phyloP scores from a whole-genome alignment of 2,888 invertebrate species.

The Corbicula japonica region DNA sequence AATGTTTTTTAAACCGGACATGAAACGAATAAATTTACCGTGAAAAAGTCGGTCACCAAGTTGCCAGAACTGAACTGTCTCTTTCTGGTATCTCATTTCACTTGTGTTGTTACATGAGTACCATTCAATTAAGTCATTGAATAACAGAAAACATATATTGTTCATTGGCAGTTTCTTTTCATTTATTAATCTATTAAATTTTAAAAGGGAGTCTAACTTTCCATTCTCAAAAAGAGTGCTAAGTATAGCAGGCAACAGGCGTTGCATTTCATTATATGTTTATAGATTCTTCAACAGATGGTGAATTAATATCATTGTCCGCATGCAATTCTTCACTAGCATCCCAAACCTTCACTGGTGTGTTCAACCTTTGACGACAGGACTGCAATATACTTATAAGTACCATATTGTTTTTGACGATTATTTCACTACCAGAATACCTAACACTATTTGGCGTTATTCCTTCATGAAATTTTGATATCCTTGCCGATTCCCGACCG shows the following conservation, averaged over 20 bases:
- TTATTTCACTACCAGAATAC: too few species aligned
- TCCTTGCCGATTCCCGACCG: too few species aligned
- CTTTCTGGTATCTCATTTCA: constrained; percentile 9
- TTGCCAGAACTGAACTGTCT: constrained; percentile 29
- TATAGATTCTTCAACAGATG: neutral
- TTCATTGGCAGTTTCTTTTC: constrained; percentile 12
- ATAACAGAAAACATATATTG: constrained; percentile 20
- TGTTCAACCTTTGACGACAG: too few species aligned
- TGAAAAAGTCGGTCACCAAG: constrained; percentile 22
- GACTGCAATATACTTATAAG: too few species aligned
- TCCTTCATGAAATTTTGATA: too few species aligned
- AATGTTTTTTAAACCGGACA: constrained; percentile 21
- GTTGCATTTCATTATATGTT: constrained; percentile 3
- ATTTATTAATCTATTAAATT: constrained; percentile 8
- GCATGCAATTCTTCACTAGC: too few species aligned
- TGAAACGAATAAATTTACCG: constrained; percentile 18
- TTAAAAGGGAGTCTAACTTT: constrained; percentile 16
- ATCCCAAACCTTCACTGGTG: too few species aligned
- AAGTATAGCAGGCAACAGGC: constrained; percentile 4
- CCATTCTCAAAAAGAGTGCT: constrained; percentile 7
- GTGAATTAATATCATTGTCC: too few species aligned
- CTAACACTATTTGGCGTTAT: too few species aligned
- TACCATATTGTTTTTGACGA: too few species aligned
- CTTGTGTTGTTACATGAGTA: constrained; percentile 10
- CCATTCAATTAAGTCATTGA: constrained; percentile 28